These are phyloP conservation scores for Mus caroli DNA, from an alignment of 2,797 vertebrate species.

Conservation along the genomic window DNA sequence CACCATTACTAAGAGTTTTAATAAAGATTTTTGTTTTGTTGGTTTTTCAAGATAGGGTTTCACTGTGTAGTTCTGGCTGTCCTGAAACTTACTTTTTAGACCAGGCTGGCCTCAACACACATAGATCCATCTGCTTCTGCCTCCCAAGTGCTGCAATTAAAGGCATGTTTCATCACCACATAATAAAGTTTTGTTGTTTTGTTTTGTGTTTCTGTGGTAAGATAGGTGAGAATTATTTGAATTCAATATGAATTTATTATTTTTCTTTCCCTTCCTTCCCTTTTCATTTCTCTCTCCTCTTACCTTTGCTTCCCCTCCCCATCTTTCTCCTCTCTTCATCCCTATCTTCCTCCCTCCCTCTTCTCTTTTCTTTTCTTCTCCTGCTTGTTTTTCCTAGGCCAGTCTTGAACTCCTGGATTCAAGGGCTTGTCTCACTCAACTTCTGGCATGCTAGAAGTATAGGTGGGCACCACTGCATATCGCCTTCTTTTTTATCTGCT, in stretches of 20 bases:
- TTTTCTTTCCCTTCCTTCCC: neutral
- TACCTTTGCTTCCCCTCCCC: neutral
- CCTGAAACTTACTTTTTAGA: neutral
- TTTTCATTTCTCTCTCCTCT: neutral
- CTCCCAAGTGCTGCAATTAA: neutral
- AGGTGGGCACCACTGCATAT: neutral
- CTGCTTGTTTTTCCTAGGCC: neutral
- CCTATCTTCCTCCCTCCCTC: neutral
- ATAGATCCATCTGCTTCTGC: neutral
- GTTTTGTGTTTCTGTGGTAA: neutral
- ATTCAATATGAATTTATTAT: neutral
- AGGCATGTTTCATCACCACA: neutral
- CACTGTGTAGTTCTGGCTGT: neutral
- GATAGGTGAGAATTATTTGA: neutral
- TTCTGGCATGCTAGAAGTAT: neutral
- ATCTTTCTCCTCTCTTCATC: neutral
- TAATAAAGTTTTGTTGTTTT: neutral
- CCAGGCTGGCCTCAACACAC: neutral
- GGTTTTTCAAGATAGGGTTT: neutral
- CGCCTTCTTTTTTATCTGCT: neutral
- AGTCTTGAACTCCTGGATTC: neutral
- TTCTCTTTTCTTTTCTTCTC: neutral
- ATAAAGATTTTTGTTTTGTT: neutral
- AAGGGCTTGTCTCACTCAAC: neutral
- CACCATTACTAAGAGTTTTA: neutral